Conservation (phyloP, 1,140 invertebrate species). For the Teleopsis dalmanni region DNA sequence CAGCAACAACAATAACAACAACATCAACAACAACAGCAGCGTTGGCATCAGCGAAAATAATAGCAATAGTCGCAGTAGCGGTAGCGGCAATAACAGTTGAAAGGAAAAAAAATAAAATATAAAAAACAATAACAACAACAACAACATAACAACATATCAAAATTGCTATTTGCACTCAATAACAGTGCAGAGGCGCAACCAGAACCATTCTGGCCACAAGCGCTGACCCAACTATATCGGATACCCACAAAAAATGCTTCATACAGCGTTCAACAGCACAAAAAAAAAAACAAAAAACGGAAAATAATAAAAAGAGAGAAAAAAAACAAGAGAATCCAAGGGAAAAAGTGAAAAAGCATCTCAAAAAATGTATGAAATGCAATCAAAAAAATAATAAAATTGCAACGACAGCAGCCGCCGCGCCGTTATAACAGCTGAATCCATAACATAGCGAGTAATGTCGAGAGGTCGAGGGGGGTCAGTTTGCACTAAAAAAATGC, state of each 20-base stretch:
- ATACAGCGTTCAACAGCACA: slow-evolving; percentile 1
- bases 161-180: slow-evolving; percentile 46
- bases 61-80: too few species aligned
- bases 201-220: slow-evolving; percentile 45
- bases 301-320: not conserved
- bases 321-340: not conserved
- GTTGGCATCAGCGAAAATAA: slow-evolving; percentile 6
- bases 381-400: too few species aligned
- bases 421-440: too few species aligned
- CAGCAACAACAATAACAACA: slow-evolving; percentile 1
- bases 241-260: slow-evolving; percentile 41
- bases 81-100: not conserved
- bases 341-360: too few species aligned
- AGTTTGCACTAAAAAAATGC: too few species aligned
- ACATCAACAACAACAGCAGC: not conserved
- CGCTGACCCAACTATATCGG: slow-evolving; percentile 45
- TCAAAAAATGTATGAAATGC: too few species aligned
- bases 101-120: slow-evolving; percentile 9
- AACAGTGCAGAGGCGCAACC: slow-evolving; percentile 28
- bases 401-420: too few species aligned
- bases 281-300: not conserved
- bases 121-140: slow-evolving; percentile 13
- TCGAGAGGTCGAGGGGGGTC: too few species aligned
- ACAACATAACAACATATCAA: slow-evolving; percentile 32
- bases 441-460: too few species aligned